Evolutionary conservation across 2,888 invertebrate genomes (phyloP).

Genomic region (Lissonota sp.): DNA sequence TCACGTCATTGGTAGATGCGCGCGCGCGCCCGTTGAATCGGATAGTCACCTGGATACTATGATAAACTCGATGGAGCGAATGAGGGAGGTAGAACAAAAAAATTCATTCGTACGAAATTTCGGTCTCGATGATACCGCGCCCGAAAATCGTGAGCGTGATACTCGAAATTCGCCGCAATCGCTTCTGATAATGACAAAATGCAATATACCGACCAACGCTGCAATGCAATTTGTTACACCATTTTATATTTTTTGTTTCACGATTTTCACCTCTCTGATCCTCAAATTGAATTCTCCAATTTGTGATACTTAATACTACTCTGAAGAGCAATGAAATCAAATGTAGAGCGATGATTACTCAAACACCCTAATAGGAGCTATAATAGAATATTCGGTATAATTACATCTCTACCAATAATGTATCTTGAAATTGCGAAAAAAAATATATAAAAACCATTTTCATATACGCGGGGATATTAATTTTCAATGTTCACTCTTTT

Average conservation of each 20-base stretch:
- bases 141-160: background rate
- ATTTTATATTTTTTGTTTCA: background rate
- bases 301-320: too few relatives aligned
- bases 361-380: too few relatives aligned
- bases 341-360: too few relatives aligned
- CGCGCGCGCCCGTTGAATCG: constrained; percentile 31
- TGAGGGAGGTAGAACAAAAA: constrained; percentile 59
- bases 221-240: constrained; percentile 5
- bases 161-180: background rate
- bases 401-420: too few relatives aligned
- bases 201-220: constrained; percentile 3
- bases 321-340: too few relatives aligned
- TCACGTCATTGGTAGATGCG: constrained; percentile 62
- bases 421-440: too few relatives aligned
- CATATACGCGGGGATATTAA: too few relatives aligned
- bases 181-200: background rate
- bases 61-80: constrained; percentile 24
- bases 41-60: constrained; percentile 13
- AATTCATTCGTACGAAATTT: constrained; percentile 73
- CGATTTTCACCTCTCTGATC: too few relatives aligned
- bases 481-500: too few relatives aligned
- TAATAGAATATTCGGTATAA: too few relatives aligned
- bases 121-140: constrained; percentile 55
- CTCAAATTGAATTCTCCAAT: too few relatives aligned
- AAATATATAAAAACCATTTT: too few relatives aligned